Conservation (phyloP, 2,113 vertebrate species). For the Tachycineta bicolor region DNA sequence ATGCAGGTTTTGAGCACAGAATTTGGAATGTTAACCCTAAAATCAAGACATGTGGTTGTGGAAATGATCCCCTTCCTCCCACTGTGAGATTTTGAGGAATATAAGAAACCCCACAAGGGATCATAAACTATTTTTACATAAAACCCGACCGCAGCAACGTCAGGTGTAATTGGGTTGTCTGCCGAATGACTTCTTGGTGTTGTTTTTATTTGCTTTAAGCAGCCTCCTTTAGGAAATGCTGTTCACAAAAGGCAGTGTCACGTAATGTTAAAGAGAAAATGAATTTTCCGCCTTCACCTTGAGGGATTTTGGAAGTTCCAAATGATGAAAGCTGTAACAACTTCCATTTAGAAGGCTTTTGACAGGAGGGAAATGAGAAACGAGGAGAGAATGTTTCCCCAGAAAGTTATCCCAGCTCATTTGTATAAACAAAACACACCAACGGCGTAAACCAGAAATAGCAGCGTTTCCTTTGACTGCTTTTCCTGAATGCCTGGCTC, state of each 20-base stretch:
- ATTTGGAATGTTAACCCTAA: too few relatives aligned
- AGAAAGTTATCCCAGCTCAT: not conserved
- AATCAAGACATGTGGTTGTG: accelerated
- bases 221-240: not conserved
- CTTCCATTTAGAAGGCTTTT: not conserved
- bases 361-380: not conserved
- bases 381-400: not conserved
- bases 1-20: accelerated
- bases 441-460: not conserved
- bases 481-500: not conserved
- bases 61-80: not conserved
- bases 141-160: accelerated
- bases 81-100: not conserved
- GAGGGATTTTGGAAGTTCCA: not conserved
- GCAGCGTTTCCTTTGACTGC: not conserved
- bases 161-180: accelerated
- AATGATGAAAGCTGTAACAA: not conserved
- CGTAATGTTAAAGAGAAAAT: not conserved
- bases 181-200: not conserved
- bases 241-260: not conserved
- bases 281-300: not conserved
- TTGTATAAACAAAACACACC: not conserved
- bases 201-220: not conserved
- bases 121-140: not conserved
- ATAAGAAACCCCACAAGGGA: not conserved